A percentile compares a stretch with the other conserved stretches of the same genome.
Evolutionary conservation across 1,140 invertebrate species (phyloP).

Genomic region (Condylostylus longicornis): DNA sequence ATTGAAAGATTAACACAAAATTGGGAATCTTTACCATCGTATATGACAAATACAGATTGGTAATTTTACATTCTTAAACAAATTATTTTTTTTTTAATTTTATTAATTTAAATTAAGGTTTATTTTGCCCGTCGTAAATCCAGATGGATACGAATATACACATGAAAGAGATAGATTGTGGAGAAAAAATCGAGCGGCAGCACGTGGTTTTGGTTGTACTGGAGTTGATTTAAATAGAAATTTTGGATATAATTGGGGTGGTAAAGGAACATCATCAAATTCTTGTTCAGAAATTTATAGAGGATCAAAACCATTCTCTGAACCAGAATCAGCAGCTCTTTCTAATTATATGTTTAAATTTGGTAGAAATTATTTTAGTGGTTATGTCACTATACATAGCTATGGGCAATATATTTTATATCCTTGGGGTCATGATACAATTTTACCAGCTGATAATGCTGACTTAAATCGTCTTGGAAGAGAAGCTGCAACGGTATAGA

Average conservation of each 20-base stretch:
- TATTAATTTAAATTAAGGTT: too few relatives aligned
- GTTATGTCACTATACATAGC: conserved; percentile 73
- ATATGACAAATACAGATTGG: conserved; percentile 67
- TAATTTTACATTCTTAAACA: conserved; percentile 13
- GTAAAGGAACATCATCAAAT: conserved; percentile 66
- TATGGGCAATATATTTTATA: conserved; percentile 78
- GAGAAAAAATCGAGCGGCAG: conserved; percentile 59
- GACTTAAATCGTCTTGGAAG: conserved; percentile 54
- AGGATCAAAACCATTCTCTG: conserved; percentile 78
- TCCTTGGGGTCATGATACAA: conserved; percentile 67
- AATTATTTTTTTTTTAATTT: conserved; percentile 4
- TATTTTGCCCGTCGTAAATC: conserved; percentile 66
- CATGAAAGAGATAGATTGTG: conserved; percentile 60
- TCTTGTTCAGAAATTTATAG: conserved; percentile 80
- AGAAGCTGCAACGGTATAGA: conserved; percentile 42
- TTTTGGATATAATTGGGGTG: conserved; percentile 66
- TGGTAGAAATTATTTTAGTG: conserved; percentile 40
- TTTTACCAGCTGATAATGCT: conserved; percentile 49
- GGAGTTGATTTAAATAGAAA: conserved; percentile 74
- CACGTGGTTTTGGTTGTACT: conserved; percentile 41
- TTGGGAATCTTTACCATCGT: conserved; percentile 45
- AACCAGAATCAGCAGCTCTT: conserved; percentile 71
- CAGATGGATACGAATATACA: conserved; percentile 76
- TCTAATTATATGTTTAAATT: conserved; percentile 40
- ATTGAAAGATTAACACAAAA: conserved; percentile 64